Evolutionary conservation across 2,113 vertebrate species (phyloP).

Genomic region (Myiozetetes cayanensis): DNA sequence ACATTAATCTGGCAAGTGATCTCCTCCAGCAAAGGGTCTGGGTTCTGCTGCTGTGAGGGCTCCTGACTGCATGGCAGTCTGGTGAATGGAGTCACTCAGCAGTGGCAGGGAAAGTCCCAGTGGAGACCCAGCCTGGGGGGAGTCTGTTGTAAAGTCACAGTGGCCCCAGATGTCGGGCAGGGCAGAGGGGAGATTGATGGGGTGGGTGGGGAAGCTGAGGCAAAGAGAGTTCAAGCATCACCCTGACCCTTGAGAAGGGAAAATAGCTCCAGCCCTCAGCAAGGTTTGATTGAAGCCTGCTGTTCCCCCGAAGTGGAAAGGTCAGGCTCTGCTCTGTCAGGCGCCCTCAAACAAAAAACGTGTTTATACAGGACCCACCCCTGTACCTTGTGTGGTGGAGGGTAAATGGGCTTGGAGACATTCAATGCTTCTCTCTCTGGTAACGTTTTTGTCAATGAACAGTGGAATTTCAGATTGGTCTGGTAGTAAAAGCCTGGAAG

Average conservation of each 20-base stretch:
- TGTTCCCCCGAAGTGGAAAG: conserved; percentile 35
- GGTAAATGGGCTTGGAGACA: not conserved
- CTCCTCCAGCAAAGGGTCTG: not conserved
- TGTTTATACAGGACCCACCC: conserved; percentile 55
- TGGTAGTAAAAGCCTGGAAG: conserved; percentile 2
- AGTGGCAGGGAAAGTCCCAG: not conserved
- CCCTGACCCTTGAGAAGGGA: not conserved
- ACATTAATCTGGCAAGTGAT: not conserved
- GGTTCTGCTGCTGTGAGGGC: not conserved
- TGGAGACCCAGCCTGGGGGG: not conserved
- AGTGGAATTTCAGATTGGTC: not conserved
- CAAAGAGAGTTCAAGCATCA: conserved; percentile 57
- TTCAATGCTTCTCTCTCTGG: not conserved
- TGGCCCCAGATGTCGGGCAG: not conserved
- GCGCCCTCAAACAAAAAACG: not conserved
- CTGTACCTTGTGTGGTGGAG: conserved; percentile 3
- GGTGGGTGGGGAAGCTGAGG: conserved; percentile 21
- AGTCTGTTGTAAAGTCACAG: not conserved
- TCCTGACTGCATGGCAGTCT: not conserved
- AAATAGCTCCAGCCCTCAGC: conserved; percentile 4
- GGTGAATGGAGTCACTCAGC: not conserved
- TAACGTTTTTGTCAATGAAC: not conserved
- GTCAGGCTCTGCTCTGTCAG: conserved; percentile 22
- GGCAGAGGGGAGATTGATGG: conserved; percentile 57
- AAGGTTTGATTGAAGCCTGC: conserved; percentile 45